phyloP scores from a whole-genome alignment of 2,113 vertebrate species.

The Cyprinodon tularosa region DNA sequence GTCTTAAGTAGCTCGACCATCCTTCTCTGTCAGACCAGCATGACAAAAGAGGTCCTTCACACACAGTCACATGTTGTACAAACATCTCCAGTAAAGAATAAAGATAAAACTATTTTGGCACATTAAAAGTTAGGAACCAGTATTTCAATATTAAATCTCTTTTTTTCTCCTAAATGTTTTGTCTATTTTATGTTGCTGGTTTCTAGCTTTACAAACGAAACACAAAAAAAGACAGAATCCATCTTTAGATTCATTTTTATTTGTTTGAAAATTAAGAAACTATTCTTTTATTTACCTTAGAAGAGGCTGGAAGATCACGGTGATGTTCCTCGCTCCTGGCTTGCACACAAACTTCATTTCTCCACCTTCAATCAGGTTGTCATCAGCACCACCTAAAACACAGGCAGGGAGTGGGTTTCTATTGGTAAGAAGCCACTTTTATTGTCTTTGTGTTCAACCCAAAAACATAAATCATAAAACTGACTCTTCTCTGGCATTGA shows the following conservation, averaged over 20 bases:
- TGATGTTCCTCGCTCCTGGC: slow-evolving; percentile 96
- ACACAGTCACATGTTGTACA: slow-evolving; percentile 3
- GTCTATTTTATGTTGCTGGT: slow-evolving; percentile 3
- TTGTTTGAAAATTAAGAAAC: neutral
- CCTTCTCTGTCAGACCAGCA: slow-evolving; percentile 12
- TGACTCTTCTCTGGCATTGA: no score
- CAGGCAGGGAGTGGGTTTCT: neutral
- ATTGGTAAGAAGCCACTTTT: no score
- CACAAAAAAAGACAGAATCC: neutral
- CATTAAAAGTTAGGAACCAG: neutral
- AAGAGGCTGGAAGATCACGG: slow-evolving; percentile 95
- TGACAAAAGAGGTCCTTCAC: slow-evolving; percentile 25
- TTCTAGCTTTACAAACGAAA: neutral
- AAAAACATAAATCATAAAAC: no score
- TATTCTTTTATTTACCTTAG: slow-evolving; percentile 82
- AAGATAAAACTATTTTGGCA: neutral
- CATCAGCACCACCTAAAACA: slow-evolving; percentile 90
- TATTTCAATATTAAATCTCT: neutral
- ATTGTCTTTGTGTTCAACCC: no score
- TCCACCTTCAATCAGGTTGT: slow-evolving; percentile 97
- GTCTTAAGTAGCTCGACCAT: slow-evolving; percentile 28
- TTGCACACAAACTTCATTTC: slow-evolving; percentile 98
- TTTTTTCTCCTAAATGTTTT: neutral
- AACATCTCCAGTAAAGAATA: slow-evolving; percentile 18
- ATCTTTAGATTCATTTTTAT: neutral